Percentiles rank a stretch among this genome's conserved stretches.
Evolutionary conservation across 92 coral and sea anemone genomes (phyloP).

Genomic region (Pocillopora grandis): DNA sequence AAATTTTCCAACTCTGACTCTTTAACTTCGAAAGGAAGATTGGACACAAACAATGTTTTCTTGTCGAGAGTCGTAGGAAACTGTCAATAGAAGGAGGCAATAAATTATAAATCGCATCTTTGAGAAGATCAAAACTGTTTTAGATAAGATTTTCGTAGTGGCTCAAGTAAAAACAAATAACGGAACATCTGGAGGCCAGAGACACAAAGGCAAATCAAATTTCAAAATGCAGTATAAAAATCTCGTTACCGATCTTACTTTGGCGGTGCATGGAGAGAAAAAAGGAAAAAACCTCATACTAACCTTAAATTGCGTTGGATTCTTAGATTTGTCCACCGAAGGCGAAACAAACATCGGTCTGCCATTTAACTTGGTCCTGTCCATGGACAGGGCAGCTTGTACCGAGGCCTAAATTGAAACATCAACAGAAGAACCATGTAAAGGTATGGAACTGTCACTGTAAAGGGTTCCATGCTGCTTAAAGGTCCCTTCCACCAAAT

Average conservation of each 20-base stretch:
- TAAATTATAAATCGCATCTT: not conserved
- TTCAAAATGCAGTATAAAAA: no score
- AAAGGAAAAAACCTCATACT: not conserved
- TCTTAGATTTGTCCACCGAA: slow-evolving; percentile 87
- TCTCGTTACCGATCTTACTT: no score
- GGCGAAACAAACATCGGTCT: slow-evolving; percentile 97
- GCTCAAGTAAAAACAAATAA: not conserved
- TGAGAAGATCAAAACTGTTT: not conserved
- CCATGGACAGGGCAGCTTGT: slow-evolving; percentile 87
- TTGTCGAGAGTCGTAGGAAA: slow-evolving; percentile 94
- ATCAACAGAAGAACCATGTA: not conserved
- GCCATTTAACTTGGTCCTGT: slow-evolving; percentile 87
- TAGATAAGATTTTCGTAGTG: not conserved
- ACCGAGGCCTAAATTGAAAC: slow-evolving; percentile 74
- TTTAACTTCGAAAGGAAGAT: slow-evolving; percentile 82
- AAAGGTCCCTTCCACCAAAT: no score
- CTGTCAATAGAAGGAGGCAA: slow-evolving; percentile 38
- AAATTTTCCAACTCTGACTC: slow-evolving; percentile 76
- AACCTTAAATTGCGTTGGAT: slow-evolving; percentile 93
- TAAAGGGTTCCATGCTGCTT: no score
- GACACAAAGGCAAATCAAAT: not conserved
- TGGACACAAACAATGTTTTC: slow-evolving; percentile 90
- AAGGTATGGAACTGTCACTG: no score
- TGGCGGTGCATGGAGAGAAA: not conserved
- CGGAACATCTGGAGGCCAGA: not conserved